Conservation (phyloP, 2,888 invertebrate species). For the Axea sp. region DNA sequence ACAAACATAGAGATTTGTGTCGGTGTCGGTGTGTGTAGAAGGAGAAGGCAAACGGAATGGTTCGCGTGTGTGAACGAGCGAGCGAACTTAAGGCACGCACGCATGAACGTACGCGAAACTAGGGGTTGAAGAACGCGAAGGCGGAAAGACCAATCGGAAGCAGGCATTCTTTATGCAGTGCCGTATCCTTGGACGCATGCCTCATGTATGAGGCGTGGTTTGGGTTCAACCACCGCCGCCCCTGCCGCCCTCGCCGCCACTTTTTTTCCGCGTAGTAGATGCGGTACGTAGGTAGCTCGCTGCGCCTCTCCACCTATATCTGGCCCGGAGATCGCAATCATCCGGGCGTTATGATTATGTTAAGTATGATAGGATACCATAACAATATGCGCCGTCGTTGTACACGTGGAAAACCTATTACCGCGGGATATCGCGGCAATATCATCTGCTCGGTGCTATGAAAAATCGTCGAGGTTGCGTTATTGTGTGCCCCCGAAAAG, state of each 20-base stretch:
- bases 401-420: conserved; percentile 58
- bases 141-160: conserved; percentile 77
- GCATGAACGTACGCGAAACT: conserved; percentile 61
- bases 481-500: conserved; percentile 1
- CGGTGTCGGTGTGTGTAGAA: conserved; percentile 32
- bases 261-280: conserved; percentile 46
- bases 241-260: conserved; percentile 20
- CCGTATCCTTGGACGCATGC: conserved; percentile 74
- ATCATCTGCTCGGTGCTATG: conserved; percentile 43
- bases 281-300: conserved; percentile 17
- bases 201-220: conserved; percentile 76
- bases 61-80: conserved; percentile 50
- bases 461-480: conserved; percentile 45
- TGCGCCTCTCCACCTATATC: conserved; percentile 21
- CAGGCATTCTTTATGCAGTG: conserved; percentile 76
- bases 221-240: conserved; percentile 66
- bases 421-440: conserved; percentile 54
- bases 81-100: conserved; percentile 56
- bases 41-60: conserved; percentile 59
- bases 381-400: conserved; percentile 52
- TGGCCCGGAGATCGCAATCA: conserved; percentile 57
- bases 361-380: conserved; percentile 59
- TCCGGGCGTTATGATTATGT: conserved; percentile 60
- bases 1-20: too few relatives aligned
- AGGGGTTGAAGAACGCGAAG: conserved; percentile 67